These are phyloP conservation scores for Astyanax mexicanus DNA, from an alignment of 2,797 vertebrate species.

Conservation along the genomic window DNA sequence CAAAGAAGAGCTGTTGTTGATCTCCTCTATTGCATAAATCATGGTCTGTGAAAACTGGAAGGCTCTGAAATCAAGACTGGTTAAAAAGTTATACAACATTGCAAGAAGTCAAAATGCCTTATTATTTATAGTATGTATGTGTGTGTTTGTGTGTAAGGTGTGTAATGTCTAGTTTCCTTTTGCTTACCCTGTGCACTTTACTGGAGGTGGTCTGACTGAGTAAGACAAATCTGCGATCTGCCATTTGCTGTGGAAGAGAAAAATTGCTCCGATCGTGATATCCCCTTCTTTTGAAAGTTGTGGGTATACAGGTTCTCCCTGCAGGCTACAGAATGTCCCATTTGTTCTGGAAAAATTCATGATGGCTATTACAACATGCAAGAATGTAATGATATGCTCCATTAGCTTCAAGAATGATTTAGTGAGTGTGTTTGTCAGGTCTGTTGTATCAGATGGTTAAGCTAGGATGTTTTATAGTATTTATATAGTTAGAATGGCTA, in stretches of 20 bases:
- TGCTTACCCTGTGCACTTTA: slow-evolving; percentile 74
- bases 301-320: slow-evolving; percentile 64
- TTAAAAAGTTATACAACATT: too few species aligned
- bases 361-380: slow-evolving; percentile 47
- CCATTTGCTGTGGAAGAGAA: slow-evolving; percentile 76
- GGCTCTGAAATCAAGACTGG: too few species aligned
- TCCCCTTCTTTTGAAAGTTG: slow-evolving; percentile 73
- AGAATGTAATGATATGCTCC: slow-evolving; percentile 42
- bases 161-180: too few species aligned
- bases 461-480: not conserved
- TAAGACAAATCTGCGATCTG: slow-evolving; percentile 60
- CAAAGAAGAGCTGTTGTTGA: slow-evolving; percentile 62
- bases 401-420: slow-evolving; percentile 9
- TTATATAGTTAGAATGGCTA: slow-evolving; percentile 29
- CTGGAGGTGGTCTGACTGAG: slow-evolving; percentile 57
- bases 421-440: not conserved
- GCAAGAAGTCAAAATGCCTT: too few species aligned
- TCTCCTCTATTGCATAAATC: slow-evolving; percentile 64
- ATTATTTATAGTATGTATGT: too few species aligned
- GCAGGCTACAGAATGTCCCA: too few species aligned
- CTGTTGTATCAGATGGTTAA: not conserved
- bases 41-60: slow-evolving; percentile 57
- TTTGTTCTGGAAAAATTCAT: slow-evolving; percentile 60
- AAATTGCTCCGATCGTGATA: slow-evolving; percentile 73
- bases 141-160: too few species aligned